Conservation (phyloP, 2,113 vertebrate species). For the Nymphicus hollandicus region DNA sequence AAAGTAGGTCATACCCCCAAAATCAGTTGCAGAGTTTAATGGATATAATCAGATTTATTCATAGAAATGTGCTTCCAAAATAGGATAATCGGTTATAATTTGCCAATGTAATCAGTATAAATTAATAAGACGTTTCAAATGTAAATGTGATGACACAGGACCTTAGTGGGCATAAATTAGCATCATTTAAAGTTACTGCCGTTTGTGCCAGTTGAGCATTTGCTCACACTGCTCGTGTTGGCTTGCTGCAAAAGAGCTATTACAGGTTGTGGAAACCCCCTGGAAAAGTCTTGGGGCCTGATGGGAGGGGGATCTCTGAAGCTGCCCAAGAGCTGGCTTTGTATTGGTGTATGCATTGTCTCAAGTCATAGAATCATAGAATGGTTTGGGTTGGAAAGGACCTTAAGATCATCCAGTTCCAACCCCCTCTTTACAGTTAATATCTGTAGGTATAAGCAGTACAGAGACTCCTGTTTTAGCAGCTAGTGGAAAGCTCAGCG, state of each 20-base stretch:
- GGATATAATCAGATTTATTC: constrained; percentile 7
- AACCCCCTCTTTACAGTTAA: not conserved
- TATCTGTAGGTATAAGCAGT: not conserved
- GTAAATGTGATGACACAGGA: not conserved
- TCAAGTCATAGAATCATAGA: not conserved
- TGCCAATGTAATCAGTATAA: not conserved
- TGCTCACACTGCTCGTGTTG: not conserved
- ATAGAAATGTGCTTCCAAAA: not conserved
- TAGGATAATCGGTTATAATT: constrained; percentile 33
- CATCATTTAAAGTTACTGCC: not conserved
- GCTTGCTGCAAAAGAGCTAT: not conserved
- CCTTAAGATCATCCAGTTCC: not conserved
- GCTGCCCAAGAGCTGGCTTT: not conserved
- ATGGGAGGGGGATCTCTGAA: not conserved
- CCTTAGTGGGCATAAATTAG: constrained; percentile 9
- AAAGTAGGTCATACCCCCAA: not conserved
- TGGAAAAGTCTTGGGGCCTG: not conserved
- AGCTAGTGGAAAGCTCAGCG: not conserved
- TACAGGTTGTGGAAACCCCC: not conserved
- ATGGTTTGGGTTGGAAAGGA: not conserved
- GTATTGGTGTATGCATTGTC: not conserved
- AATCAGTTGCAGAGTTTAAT: constrained; percentile 3
- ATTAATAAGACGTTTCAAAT: constrained; percentile 18
- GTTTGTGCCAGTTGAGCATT: not conserved
- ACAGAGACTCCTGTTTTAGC: not conserved